phyloP scores from a whole-genome alignment of 2,113 vertebrate species.

The Crotalus tigris region DNA sequence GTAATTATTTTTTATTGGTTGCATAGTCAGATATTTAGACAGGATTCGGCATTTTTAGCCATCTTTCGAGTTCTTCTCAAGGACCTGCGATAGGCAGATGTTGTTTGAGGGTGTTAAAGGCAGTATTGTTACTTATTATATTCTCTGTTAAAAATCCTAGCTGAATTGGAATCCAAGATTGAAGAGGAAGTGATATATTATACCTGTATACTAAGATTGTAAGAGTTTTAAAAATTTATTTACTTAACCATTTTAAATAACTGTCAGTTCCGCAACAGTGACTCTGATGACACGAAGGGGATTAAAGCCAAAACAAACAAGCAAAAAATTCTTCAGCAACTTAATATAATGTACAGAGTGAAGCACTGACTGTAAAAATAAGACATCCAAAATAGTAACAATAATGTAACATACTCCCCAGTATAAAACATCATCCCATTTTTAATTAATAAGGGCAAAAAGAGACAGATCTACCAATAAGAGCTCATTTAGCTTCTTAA shows the following conservation, averaged over 20 bases:
- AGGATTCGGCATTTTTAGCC: background rate
- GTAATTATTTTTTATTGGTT: background rate
- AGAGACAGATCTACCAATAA: background rate
- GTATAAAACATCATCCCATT: background rate
- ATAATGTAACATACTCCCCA: background rate
- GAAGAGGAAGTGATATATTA: background rate
- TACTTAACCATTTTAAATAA: background rate
- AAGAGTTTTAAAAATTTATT: background rate
- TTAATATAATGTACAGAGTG: background rate
- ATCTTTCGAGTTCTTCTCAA: background rate
- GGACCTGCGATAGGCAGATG: background rate
- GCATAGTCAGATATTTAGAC: background rate
- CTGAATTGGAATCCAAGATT: background rate
- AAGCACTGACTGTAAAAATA: background rate
- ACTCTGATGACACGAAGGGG: background rate
- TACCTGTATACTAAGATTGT: rapidly evolving
- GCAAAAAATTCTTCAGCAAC: background rate
- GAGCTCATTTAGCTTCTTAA: background rate
- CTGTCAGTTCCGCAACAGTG: background rate
- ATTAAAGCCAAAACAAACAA: background rate
- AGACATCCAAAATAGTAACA: background rate
- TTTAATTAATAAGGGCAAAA: background rate
- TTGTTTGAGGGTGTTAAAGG: background rate
- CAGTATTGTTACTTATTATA: background rate
- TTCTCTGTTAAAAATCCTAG: background rate